Base-by-base conservation (phyloP, 2,113 vertebrate genomes). In the Mormyrus iriodes region DNA sequence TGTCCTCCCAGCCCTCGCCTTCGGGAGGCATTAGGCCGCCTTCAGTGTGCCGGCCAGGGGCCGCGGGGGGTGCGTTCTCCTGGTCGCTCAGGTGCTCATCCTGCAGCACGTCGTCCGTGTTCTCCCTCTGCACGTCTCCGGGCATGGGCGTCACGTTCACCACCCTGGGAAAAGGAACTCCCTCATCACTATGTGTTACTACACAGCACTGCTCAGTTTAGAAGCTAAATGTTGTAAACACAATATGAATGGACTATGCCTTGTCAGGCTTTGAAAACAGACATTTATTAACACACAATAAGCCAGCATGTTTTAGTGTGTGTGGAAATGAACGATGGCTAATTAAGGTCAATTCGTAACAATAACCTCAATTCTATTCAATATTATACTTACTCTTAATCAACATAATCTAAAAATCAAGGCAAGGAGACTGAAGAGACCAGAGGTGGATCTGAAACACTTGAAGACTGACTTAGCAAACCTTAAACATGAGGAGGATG, bases 81-180 rank as follows among this genome's bases (percentile, higher is more conserved):
- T 99, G 98, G 92, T 99, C 98, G 48, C 98, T 99, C 89, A 99
- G 94, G 92, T 99, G 98, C 93, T 99, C 98, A 35, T 98, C 98
- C 95, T 98, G 97, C 0, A 99, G 95, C 91, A 99, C 98, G 4
- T 99, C 97, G 46, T 99, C 98, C 0, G 98, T 99, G 95, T 99
- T 99, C 93, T 99, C 98, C 69, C 98, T 97, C 92, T 97, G 97
- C 86, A 96, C 93, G 90, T 99, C 98, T 53, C 98, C 98, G 0
- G 98, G 98, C 48, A 97, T 95, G 0, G 97, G 96, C 0, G 97
- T 98, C 92, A 98, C 95, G 0, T 97, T 97, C 86, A 98, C 96
- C 92, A 98, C 97, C 89, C 98, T 99, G 89, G 15, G 27, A 53
- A 27, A 90, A 46, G 87, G 88, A 21, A 27, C 42, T 13, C 39